Evolutionary conservation across 2,113 vertebrate species (phyloP), one percentile per base, ranked within the genome.

Genomic region (Pseudopodoces humilis): DNA sequence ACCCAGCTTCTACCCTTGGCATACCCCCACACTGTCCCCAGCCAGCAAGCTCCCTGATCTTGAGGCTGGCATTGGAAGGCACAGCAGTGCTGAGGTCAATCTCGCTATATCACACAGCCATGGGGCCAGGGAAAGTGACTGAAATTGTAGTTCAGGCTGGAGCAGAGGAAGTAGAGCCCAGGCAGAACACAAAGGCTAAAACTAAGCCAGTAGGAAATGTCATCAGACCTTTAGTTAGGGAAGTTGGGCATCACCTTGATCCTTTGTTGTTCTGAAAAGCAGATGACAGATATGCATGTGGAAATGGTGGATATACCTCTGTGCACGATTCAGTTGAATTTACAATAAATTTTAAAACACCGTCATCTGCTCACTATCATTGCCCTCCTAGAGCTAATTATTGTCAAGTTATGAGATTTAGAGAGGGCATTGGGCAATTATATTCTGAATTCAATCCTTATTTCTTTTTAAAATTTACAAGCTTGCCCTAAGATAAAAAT

Each of bases 391-490:
- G 24, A 86, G 28, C 11, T 47, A 39, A 41, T 20, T 60, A 11
- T 46, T 46, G 30, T 78, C 71, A 89, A 50, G 23, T 50, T 83
- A 37, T 15, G 37, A 87, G 58, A 85, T 69, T 87, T 80, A 88
- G 75, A 80, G 50, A 50, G 4, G 7, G 20, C 8, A 55, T 49
- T 49, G 67, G 31, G 19, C 25, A 86, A 74, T 92, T 96, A 71
- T 68, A 93, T 80, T 88, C 75, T 10, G 58, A 95, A 90, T 67
- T 55, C 50, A 68, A 69, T 52, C 13, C 22, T 94, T 85, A 60
- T 37, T 95, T 96, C 55, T 75, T 58, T 31, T 82, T 76, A 77
- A 94, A 97, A 88, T 95, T 58, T 83, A 83, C 23, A 94, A 75
- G 63, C 16, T 79, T 89, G 62, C n/a, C 58, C 71, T 50, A 91